phyloP scores from a whole-genome alignment of 2,797 vertebrate species.

The Monodelphis domestica region DNA sequence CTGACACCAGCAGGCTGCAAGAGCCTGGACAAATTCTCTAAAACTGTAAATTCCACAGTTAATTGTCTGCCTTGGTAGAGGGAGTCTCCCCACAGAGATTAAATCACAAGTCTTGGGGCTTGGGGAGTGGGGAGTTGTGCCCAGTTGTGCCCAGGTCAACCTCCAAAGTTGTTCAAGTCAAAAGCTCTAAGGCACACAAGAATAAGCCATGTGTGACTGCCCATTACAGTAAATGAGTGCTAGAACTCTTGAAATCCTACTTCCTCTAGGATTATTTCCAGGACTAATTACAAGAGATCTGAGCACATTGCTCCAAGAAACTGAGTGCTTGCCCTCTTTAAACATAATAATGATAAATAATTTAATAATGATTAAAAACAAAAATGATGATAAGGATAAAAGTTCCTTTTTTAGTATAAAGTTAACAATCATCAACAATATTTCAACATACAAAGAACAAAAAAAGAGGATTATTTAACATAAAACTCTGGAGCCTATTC shows the following conservation, averaged over 20 bases:
- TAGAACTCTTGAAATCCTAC: conserved; percentile 42
- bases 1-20: background rate
- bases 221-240: background rate
- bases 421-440: background rate
- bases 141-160: background rate
- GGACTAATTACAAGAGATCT: conserved; percentile 8
- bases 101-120: background rate
- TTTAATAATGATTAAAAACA: too few relatives aligned
- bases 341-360: background rate
- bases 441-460: background rate
- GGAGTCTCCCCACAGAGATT: background rate
- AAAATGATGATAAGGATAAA: background rate
- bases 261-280: background rate
- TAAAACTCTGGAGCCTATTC: background rate
- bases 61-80: background rate
- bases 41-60: background rate
- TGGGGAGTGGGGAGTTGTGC: background rate
- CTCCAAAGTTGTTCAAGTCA: background rate
- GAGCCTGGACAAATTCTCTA: background rate
- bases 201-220: background rate
- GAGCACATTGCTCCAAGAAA: too few relatives aligned
- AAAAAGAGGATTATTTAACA: background rate
- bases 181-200: background rate
- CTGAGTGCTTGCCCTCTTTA: background rate
- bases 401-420: background rate